Base-by-base conservation (phyloP, 2,797 vertebrate genomes). In the Echeneis naucrates region DNA sequence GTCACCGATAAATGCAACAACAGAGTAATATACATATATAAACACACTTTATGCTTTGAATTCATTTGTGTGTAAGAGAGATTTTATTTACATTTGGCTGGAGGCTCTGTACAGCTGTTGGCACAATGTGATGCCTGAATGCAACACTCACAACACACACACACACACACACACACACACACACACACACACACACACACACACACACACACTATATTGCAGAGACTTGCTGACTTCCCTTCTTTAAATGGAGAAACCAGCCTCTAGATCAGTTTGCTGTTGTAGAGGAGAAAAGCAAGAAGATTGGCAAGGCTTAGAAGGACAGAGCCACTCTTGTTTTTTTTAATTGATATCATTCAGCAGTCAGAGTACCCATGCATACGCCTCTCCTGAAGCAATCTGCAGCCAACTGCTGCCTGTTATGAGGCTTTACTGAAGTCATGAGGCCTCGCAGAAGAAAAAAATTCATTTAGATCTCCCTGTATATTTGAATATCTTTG, bases 281-380 rank as follows among this genome's bases (percentile, higher is more conserved):
- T 78, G 67, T 63, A 54, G 56, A 79, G 50, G 48, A 57, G 75
- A 78, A 78, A 80, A 68, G 72, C 82, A 81, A 72, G 66, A 72
- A 63, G 69, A 51, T 58, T 4, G 30, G 42, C 12, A 21, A 69
- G 71, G 51, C 53, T 76, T 48, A 67, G 1, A 50, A 80, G 64
- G 61, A 92, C 90, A 93, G 86, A 88, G 78, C 17, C 32, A 13
- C 77, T 79, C 68, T 85, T 93, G 90, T 90, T 75, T 72, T 83
- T 86, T 76, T 50, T 86, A 92, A 91, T 80, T 87, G 73, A 85
- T 81, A 77, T 70, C 81, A 89, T 83, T 80, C 77, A 81, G 81
- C 74, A 75, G 68, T 75, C 4, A 42, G 56, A 75, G 63, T 85
- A 88, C 69, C 81, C 80, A 72, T 84, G 77, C 59, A 63, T 83